Base-by-base conservation (phyloP, 2,797 vertebrate species). In the Eulemur coronatus region DNA sequence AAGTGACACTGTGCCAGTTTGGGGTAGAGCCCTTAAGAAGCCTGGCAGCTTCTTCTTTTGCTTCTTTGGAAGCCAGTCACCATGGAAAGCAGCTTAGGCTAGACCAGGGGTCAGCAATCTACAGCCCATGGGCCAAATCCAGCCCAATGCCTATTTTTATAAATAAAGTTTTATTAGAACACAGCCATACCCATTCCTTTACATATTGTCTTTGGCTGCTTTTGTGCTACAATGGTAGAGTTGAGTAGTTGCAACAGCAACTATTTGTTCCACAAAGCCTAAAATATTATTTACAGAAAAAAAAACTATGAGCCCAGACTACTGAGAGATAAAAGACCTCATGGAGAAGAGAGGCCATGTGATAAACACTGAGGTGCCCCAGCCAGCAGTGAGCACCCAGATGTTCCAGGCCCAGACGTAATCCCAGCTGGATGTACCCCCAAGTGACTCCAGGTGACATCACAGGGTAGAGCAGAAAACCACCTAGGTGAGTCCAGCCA, bases 101-200 rank as follows among this genome's bases (percentile, higher is more conserved):
- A 80, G 17, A 43, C 35, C 41, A 20, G 12, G 13, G 12, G n/a
- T 76, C 79, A 72, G 48, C 43, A 84, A 50, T 73, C 69, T 43
- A 61, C 0, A 63, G 48, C 3, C 59, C 24, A 48, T 30, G 2
- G 26, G 46, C 50, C 78, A 93, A 55, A 35, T 76, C 35, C 59
- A 35, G 30, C 48, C 69, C 35, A 24, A 3, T 3, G 48, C 18
- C 20, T 78, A 18, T 73, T 85, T 81, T 70, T 30, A 59, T 35
- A 90, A 96, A 80, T 80, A 97, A 88, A 89, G 52, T 28, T 90
- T 92, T 76, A 90, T 17, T 69, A 52, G 50, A 63, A 95, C n/a
- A 72, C 48, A 89, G 69, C 3, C 33, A 69, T 2, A 46, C 20
- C 46, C 50, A 85, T 65, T 93, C 30, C 63, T n/a, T 96, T 73